A percentile compares a stretch with the other conserved stretches of the same genome.
Conservation (phyloP, 1,140 invertebrate genomes). For the Himalopsyche phryganea region DNA sequence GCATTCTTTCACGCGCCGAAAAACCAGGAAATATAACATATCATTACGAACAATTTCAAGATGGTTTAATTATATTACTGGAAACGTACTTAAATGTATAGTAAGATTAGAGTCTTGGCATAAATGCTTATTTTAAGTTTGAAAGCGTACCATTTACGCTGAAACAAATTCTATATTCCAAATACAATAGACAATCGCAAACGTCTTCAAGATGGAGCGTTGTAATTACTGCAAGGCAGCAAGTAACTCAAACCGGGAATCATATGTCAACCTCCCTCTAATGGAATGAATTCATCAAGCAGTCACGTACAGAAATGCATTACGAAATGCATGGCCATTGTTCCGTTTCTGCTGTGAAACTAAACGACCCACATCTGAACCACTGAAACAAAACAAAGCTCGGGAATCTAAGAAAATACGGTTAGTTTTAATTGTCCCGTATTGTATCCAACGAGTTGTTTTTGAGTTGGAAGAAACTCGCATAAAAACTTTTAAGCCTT, state of each 20-base stretch:
- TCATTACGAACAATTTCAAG: no score
- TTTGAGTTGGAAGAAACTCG: neutral
- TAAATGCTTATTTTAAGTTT: no score
- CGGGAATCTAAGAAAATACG: neutral
- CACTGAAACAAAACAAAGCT: neutral
- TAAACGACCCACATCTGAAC: constrained; percentile 1
- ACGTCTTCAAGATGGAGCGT: constrained; percentile 10
- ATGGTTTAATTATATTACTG: no score
- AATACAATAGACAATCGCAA: constrained; percentile 1
- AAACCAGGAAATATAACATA: no score
- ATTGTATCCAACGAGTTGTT: neutral
- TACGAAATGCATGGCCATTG: constrained; percentile 3
- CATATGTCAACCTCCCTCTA: constrained; percentile 22
- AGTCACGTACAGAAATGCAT: constrained; percentile 7
- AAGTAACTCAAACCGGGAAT: constrained; percentile 1
- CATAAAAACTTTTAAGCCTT: neutral
- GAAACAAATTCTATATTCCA: no score
- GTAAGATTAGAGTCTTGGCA: no score
- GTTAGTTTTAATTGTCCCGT: neutral
- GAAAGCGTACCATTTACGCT: no score
- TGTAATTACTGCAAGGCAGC: constrained; percentile 10
- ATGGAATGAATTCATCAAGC: constrained; percentile 18
- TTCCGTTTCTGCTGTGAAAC: constrained; percentile 10
- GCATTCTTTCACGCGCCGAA: no score
- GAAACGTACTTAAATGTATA: no score